Evolutionary conservation across 2,888 invertebrate species (phyloP).

Genomic region (Chrysolina haemoptera): DNA sequence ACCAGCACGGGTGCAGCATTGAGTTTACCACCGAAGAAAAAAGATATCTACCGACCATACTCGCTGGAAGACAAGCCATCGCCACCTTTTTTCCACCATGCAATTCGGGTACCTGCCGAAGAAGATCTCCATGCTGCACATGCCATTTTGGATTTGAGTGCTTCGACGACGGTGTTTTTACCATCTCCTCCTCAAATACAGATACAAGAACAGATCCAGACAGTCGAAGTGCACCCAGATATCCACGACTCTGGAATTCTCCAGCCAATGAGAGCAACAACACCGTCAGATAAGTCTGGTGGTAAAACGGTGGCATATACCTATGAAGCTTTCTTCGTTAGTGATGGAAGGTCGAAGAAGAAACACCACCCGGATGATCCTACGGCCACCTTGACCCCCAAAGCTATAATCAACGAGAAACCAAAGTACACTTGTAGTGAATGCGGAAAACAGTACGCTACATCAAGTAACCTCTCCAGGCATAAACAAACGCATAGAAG

Average conservation of each 20-base stretch:
- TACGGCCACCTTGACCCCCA: conserved; percentile 51
- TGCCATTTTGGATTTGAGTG: conserved; percentile 90
- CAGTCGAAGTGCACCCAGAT: conserved; percentile 48
- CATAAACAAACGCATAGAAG: conserved; percentile 94
- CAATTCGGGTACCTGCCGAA: conserved; percentile 78
- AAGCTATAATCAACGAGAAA: conserved; percentile 60
- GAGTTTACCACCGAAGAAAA: conserved; percentile 90
- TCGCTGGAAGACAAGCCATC: conserved; percentile 80
- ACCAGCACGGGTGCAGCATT: conserved; percentile 88
- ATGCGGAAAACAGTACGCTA: conserved; percentile 93
- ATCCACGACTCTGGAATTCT: conserved; percentile 48
- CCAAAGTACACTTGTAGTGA: conserved; percentile 85
- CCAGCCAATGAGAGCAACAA: conserved; percentile 37
- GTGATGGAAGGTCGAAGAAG: conserved; percentile 87
- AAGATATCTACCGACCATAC: conserved; percentile 92
- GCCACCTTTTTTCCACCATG: conserved; percentile 66
- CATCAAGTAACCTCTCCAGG: conserved; percentile 89
- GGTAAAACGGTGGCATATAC: conserved; percentile 89
- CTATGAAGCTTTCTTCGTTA: conserved; percentile 93
- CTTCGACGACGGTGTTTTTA: conserved; percentile 84
- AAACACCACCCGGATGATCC: conserved; percentile 57
- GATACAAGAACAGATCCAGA: conserved; percentile 39
- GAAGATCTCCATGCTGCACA: conserved; percentile 91
- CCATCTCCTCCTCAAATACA: conserved; percentile 66
- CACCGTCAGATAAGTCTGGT: conserved; percentile 58